phyloP scores from a whole-genome alignment of 2,797 vertebrate species.

The Odontamblyopus rebecca region DNA sequence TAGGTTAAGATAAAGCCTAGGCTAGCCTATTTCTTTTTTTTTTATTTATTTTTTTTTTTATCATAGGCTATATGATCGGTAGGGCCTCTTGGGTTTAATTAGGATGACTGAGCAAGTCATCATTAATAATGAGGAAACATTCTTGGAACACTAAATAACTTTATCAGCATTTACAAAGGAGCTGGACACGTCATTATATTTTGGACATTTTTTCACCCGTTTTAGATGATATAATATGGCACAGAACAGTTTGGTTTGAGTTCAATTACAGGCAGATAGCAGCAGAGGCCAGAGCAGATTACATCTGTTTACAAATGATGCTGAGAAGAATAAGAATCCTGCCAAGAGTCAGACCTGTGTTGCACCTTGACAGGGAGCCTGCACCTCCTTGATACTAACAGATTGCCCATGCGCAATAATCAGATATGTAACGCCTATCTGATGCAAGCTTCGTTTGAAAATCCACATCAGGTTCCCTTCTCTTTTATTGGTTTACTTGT shows the following conservation, averaged over 20 bases:
- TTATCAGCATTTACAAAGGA: background rate
- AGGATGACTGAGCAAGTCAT: no score
- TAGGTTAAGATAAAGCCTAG: background rate
- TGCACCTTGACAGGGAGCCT: constrained; percentile 48
- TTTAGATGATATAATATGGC: background rate
- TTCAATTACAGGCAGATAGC: constrained; percentile 44
- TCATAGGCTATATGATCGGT: background rate
- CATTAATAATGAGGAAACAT: no score
- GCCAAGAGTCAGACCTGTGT: constrained; percentile 36
- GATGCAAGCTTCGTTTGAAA: constrained; percentile 62
- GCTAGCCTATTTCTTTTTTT: background rate
- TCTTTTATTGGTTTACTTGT: constrained; percentile 48
- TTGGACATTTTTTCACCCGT: background rate
- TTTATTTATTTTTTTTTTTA: background rate
- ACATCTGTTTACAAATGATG: constrained; percentile 54
- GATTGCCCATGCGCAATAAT: constrained; percentile 68
- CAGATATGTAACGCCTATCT: constrained; percentile 66
- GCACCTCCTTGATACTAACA: constrained; percentile 55
- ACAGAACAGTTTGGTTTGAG: constrained; percentile 15
- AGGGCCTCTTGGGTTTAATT: background rate
- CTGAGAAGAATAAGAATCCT: constrained; percentile 37
- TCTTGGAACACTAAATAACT: background rate
- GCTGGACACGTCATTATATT: background rate
- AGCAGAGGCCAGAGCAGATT: constrained; percentile 47
- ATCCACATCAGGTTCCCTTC: constrained; percentile 32